These are phyloP conservation scores for Antechinus flavipes DNA, from an alignment of 2,113 vertebrate genomes.

Conservation along the genomic window DNA sequence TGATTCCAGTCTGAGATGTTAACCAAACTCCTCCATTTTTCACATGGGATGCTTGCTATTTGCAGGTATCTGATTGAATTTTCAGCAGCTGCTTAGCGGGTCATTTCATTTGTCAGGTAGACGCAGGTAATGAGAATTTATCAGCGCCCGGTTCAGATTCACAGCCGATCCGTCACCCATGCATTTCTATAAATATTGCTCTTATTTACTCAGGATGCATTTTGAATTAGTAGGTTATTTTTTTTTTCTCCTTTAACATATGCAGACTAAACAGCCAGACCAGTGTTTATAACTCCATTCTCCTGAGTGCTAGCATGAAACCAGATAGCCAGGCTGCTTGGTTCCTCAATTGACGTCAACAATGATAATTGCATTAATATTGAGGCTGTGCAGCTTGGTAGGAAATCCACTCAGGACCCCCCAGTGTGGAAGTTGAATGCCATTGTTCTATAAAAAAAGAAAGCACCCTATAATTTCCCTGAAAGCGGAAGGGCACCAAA, in stretches of 20 bases:
- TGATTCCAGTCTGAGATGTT: slow-evolving; percentile 46
- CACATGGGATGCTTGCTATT: slow-evolving; percentile 65
- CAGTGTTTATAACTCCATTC: slow-evolving; percentile 54
- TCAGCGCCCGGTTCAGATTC: slow-evolving; percentile 73
- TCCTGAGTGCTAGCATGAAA: slow-evolving; percentile 51
- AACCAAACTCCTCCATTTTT: slow-evolving; percentile 69
- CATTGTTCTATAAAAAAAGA: slow-evolving; percentile 81
- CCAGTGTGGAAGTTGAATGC: slow-evolving; percentile 52
- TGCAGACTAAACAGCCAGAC: slow-evolving; percentile 40
- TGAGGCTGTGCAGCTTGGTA: not conserved
- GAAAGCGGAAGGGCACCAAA: slow-evolving; percentile 80
- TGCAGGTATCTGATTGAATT: slow-evolving; percentile 77
- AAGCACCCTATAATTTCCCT: slow-evolving; percentile 83
- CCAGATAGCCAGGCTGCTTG: slow-evolving; percentile 34
- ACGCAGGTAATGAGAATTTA: slow-evolving; percentile 80
- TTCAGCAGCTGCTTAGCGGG: slow-evolving; percentile 63
- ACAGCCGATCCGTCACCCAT: slow-evolving; percentile 66
- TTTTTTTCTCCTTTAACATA: slow-evolving; percentile 15
- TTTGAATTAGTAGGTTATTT: slow-evolving; percentile 70
- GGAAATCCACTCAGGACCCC: slow-evolving; percentile 63
- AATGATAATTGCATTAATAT: slow-evolving; percentile 79
- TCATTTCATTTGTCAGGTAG: slow-evolving; percentile 76
- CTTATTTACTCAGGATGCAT: slow-evolving; percentile 66
- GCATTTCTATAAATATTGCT: slow-evolving; percentile 71
- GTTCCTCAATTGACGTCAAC: slow-evolving; percentile 66